Evolutionary conservation across 2,888 invertebrate species (phyloP), one percentile per base, ranked within the genome.

Genomic region (Orthonevra nobilis): DNA sequence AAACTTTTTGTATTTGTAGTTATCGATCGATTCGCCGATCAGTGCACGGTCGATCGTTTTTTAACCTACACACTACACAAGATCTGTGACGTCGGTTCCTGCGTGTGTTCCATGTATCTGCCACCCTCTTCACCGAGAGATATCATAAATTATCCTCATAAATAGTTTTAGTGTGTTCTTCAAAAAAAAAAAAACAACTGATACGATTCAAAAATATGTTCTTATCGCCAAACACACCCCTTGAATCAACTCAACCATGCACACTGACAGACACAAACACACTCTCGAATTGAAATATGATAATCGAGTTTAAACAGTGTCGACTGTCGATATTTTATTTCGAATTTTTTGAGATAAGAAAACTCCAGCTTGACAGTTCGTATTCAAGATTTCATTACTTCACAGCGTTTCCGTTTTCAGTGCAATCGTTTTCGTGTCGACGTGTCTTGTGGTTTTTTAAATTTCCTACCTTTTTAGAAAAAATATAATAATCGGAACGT

Each of bases 241-340:
- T 36, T 17, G 7, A 20, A 17, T 54, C 6, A 14, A 9, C 32
- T 6, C 19, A 28, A 19, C 32, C 14, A n/a, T 23, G 23, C 26
- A 10, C 15, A 15, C 9, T 32, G 20, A 54, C 42, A 54, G n/a
- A n/a, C 50, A 40, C 69, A 48, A 36, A 36, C 34, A 38, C 28
- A 48, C 9, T 12, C 7, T 32, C 9, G 19, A 40, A n/a, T 6
- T 30, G 14, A 48, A 15, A 48, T 42, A 42, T 36, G 34, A 64
- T 19, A 28, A 70, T 70, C 61, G 61, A 73, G 38, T 79, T 61
- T 73, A 73, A 72, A 79, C 72, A 79, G n/a, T n/a, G n/a, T 46
- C 23, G 61, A n/a, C 28, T 61, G 61, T 79, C 72, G 64, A 79
- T 79, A 73, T 52, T 68, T 54, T 44, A 42, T 61, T 79, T 72